Percentiles rank a stretch among this genome's conserved stretches.
Conservation (phyloP, 2,888 invertebrate species). For the Invenusta paracnida region DNA sequence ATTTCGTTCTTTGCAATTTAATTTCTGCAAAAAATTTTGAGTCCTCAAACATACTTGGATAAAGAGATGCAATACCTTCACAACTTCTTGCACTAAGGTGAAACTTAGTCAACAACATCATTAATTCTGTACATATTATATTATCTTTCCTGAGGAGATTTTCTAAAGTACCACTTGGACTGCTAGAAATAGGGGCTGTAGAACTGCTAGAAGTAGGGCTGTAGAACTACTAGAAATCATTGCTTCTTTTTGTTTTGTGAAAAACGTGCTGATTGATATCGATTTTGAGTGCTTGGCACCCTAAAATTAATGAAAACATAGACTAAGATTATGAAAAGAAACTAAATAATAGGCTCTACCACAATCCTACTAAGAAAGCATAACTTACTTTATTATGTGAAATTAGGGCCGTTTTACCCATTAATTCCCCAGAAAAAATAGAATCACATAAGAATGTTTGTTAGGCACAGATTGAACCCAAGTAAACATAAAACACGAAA, state of each 20-base stretch:
- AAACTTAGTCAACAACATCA: not conserved
- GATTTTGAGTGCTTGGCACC: not conserved
- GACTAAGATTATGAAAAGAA: not conserved
- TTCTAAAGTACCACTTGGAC: not conserved
- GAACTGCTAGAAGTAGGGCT: not conserved
- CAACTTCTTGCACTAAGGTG: not conserved
- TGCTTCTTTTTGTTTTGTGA: not conserved
- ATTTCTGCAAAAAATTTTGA: not conserved
- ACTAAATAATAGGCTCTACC: not conserved
- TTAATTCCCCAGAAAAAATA: not conserved
- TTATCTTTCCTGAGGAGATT: not conserved
- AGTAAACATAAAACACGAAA: not conserved
- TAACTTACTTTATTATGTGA: not conserved
- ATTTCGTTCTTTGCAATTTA: not conserved
- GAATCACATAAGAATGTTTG: not conserved
- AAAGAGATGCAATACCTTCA: not conserved
- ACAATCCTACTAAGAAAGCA: not conserved
- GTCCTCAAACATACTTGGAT: not conserved
- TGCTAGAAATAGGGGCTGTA: not conserved
- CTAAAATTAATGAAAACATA: not conserved
- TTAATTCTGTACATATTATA: not conserved
- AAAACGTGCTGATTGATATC: not conserved
- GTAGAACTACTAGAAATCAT: not conserved
- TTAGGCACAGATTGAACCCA: not conserved
- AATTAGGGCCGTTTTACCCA: not conserved